Conservation (phyloP, 2,113 vertebrate species). For the Anthoscopus minutus region DNA sequence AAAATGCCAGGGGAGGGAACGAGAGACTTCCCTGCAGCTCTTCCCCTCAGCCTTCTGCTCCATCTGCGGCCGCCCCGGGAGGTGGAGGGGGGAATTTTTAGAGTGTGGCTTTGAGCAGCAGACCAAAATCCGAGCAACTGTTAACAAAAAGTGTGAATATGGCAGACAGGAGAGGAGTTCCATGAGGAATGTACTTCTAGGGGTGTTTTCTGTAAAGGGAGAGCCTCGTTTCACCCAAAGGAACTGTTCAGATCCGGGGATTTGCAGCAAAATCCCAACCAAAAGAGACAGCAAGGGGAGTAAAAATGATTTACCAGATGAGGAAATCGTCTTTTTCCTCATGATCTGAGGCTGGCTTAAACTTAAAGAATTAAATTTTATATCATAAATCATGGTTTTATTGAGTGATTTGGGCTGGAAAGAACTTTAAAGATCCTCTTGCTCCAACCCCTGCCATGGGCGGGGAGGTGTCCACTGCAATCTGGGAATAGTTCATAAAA, state of each 20-base stretch:
- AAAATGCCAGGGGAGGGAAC: not conserved
- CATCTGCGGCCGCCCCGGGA: not conserved
- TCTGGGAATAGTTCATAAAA: not conserved
- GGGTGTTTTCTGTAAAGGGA: not conserved
- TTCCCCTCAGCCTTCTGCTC: conserved; percentile 3
- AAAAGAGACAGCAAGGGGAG: not conserved
- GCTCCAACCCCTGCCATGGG: not conserved
- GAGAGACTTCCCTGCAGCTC: not conserved
- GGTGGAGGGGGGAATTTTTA: not conserved
- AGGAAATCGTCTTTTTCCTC: not conserved
- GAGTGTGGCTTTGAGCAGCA: not conserved
- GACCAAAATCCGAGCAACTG: conserved; percentile 36
- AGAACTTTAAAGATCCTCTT: not conserved
- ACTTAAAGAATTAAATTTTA: rapidly evolving
- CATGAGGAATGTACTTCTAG: not conserved
- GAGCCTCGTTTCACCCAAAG: not conserved
- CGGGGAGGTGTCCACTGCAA: not conserved
- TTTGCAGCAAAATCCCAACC: not conserved
- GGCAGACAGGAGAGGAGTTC: conserved; percentile 14
- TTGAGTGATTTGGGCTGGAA: not conserved
- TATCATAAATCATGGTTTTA: rapidly evolving
- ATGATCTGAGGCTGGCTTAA: not conserved
- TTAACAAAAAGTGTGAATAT: not conserved
- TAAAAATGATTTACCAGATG: not conserved
- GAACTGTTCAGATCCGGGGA: not conserved